Conservation (phyloP, 2,888 invertebrate genomes). For the Nomada fabriciana region DNA sequence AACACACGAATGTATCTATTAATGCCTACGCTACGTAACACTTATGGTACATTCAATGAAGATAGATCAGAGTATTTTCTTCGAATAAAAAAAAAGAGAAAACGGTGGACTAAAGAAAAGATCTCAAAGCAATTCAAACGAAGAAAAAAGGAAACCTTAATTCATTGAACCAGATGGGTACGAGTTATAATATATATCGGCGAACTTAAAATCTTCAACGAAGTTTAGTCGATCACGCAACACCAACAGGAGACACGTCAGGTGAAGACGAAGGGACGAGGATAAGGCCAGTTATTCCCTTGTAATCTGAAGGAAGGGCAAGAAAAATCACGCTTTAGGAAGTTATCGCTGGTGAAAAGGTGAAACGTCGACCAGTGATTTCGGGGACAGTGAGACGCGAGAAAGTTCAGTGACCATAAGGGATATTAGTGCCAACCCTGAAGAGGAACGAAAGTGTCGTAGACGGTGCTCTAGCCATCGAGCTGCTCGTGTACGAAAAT, state of each 20-base stretch:
- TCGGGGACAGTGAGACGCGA: constrained; percentile 73
- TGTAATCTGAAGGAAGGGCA: not conserved
- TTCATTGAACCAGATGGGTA: not conserved
- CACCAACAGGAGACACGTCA: not conserved
- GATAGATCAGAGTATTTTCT: not conserved
- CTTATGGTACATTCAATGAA: not conserved
- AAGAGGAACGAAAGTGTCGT: constrained; percentile 76
- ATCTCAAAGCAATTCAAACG: not conserved
- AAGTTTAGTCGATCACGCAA: constrained; percentile 23
- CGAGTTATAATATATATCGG: not conserved
- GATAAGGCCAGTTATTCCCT: not conserved
- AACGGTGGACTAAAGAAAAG: no score
- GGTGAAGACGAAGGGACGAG: not conserved
- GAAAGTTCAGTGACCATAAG: constrained; percentile 83
- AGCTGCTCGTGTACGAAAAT: constrained; percentile 79
- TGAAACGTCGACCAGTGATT: constrained; percentile 69
- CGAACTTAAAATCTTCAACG: not conserved
- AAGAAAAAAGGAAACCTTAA: no score
- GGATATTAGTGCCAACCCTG: constrained; percentile 81
- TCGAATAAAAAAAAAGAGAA: no score
- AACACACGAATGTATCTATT: not conserved
- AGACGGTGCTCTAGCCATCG: constrained; percentile 70
- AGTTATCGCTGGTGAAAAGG: constrained; percentile 57
- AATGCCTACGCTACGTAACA: not conserved
- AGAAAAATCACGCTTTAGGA: not conserved